Conservation (phyloP, 2,113 vertebrate species). For the Eudyptes chrysolophus region DNA sequence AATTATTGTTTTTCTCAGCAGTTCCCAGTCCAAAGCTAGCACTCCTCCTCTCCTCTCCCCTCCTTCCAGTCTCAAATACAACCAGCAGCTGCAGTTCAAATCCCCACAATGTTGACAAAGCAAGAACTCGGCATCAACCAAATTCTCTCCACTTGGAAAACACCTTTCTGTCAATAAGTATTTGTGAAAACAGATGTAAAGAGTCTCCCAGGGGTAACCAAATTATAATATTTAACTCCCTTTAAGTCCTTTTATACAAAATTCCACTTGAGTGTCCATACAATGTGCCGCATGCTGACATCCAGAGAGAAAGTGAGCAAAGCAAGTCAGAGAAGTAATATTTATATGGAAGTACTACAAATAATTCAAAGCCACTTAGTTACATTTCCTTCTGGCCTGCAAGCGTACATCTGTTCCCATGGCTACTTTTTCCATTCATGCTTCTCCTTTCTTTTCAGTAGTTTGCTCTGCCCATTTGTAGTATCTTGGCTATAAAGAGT, state of each 20-base stretch:
- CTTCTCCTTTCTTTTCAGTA: not conserved
- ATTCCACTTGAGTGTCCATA: not conserved
- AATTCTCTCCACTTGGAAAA: not conserved
- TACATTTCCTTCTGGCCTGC: not conserved
- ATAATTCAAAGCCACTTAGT: not conserved
- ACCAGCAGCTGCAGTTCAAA: not conserved
- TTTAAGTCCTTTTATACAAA: not conserved
- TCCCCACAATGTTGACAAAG: not conserved
- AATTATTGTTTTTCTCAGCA: not conserved
- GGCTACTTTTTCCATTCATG: not conserved
- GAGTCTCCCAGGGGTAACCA: not conserved
- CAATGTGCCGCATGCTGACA: not conserved
- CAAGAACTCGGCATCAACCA: not conserved
- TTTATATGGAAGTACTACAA: not conserved
- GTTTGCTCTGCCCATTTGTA: constrained; percentile 16
- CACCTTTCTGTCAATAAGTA: not conserved
- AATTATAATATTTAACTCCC: not conserved
- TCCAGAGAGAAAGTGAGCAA: not conserved
- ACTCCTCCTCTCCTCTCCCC: not conserved
- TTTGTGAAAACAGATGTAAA: not conserved
- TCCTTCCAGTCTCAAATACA: not conserved
- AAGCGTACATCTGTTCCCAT: constrained; percentile 20
- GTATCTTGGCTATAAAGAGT: not conserved
- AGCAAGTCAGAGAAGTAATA: not conserved
- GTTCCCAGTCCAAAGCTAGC: not conserved